Evolutionary conservation across 2,888 invertebrate species (phyloP), one percentile per base, ranked within the genome.

Genomic region (Hyalella azteca): DNA sequence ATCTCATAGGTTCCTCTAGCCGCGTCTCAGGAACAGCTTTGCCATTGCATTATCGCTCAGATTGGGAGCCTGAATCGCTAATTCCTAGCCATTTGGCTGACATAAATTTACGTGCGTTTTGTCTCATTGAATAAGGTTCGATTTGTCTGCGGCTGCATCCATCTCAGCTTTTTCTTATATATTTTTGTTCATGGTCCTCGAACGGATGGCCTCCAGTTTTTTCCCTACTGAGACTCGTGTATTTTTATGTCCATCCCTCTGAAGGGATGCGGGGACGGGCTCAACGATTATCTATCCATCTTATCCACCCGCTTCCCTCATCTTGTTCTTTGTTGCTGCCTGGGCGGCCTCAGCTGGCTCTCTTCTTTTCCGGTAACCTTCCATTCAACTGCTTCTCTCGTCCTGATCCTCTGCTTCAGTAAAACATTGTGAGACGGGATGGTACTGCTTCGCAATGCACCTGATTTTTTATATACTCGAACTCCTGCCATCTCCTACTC

Each of bases 111-210:
- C 66, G 66, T 36, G 66, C 66, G 66, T 29, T 32, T 32, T 66
- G 54, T 66, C 66, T 66, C 66, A 66, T 36, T 36, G 66, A 66
- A 36, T 66, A 66, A 66, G 66, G 66, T 66, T 66, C 66, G 66
- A 66, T 66, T 66, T 66, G 66, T 66, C 39, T 36, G 66, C 32
- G 66, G 66, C 66, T 66, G 66, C 66, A 66, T 66, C 66, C 66
- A 36, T 66, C 66, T 66, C 66, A 29, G 22, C 36, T 66, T 66
- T n/a, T 66, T 36, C 36, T 32, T 1, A 13, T 36, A 9, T 15
- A 66, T 66, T 66, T 54, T 66, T 66, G 66, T 29, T 19, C 36
- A 9, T 45, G 11, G 66, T 66, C 66, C 36, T 36, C 29, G 29
- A 66, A 66, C 66, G 66, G 36, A 66, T 66, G 66, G 66, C 13